Base-by-base conservation (phyloP, 2,797 vertebrate species). In the Gallirallus australis region DNA sequence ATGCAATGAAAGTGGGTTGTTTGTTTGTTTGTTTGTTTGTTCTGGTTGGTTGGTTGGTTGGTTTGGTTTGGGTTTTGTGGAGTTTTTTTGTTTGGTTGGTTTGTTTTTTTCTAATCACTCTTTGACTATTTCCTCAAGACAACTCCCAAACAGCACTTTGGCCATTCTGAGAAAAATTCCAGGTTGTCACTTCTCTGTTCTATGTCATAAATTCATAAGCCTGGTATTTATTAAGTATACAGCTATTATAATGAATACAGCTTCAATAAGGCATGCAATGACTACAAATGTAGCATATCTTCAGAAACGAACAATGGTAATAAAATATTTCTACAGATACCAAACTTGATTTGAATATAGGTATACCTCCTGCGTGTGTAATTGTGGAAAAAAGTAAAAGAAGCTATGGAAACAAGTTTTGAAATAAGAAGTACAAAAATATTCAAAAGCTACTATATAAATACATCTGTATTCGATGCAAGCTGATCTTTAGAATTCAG, bases 1-100 rank as follows among this genome's bases (percentile, higher is more conserved):
- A 15, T 6, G 21, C 2, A 35, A 12, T 23, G 3, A 5, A 83
- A 16, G 2, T 35, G 16, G 5, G 0, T 33, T 28, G 31, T 40
- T 57, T 3, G 6, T n/a, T 50, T 25, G 3, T 5, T 42, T 37
- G 37, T 37, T 37, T 37, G 37, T 11, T 37, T 13, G 14, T 40
- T 40, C 8, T 35, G 33, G 33, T 40, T 15, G 39, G 14, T 40
- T 40, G 39, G 4, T 42, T 42, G 7, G 8, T 42, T 42, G 8
- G 17, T 42, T 42, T 42, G 17, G 7, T 42, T 42, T 42, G 16
- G 16, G 15, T 42, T 42, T 42, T 42, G 16, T 42, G 12, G 39
- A 13, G 39, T 16, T 42, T 16, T 17, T 42, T 42, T 42, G 17
- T 42, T 42, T 18, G 42, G 8, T 42, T 42, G 42, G 7, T 42